Base-by-base conservation (phyloP, 2,797 vertebrate species). In the Myiothlypis chrysogaster region DNA sequence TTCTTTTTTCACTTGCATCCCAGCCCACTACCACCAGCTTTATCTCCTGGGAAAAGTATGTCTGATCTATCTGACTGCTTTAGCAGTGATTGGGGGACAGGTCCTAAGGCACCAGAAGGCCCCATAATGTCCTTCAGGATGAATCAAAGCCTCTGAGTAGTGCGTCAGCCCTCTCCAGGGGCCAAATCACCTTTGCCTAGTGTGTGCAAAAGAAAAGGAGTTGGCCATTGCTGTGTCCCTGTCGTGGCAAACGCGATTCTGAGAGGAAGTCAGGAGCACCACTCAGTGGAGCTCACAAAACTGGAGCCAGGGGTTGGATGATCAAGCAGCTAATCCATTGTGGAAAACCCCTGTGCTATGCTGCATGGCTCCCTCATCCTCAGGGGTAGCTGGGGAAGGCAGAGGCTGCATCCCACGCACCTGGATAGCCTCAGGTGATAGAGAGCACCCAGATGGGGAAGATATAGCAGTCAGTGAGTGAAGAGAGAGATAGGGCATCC, bases 351-450 rank as follows among this genome's bases (percentile, higher is more conserved):
- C 14, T 63, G 49, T 47, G 53, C 34, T 70, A 25, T 1, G 2
- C 50, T 66, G 11, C 3, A 2, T 35, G 22, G 3, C 13, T 85
- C 21, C 3, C 5, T 47, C 28, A 9, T 69, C 55, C 43, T 65
- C 3, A 1, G 30, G 19, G 21, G 20, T 20, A 73, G 18, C 30
- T 61, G 30, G 16, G 20, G 21, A 6, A 34, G 34, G 43, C 32
- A 88, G 71, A 43, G 30, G 14, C 44, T 11, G 1, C n/a, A 32
- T 60, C 52, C 49, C 34, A 34, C 2, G 1, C 53, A 53, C 21
- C 14, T 2, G 0, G 30, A 27, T 22, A 46, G 53, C 66, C 65
- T 81, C 0, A 0, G 65, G 46, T 4, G 6, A 23, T 23, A 57
- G 55, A 64, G 20, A 57, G 6, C 16, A 53, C 32, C 21, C 8